Percentiles rank a stretch among this genome's conserved stretches.
These are phyloP conservation scores for Montipora cactus DNA, from an alignment of 64 coral and sea anemone species.

Conservation along the genomic window DNA sequence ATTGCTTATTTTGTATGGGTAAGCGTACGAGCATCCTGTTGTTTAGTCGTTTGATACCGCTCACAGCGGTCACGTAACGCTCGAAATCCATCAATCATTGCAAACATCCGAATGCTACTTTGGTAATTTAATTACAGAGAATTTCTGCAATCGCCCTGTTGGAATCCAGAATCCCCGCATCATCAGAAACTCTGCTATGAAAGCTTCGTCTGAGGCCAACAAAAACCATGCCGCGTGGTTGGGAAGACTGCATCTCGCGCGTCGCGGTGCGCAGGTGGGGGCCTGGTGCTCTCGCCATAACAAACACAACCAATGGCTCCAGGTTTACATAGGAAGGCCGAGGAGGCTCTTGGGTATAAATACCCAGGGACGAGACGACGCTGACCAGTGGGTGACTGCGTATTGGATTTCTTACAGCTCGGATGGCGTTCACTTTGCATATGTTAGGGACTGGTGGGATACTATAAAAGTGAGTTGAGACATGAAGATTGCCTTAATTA, in stretches of 20 bases:
- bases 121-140: not conserved
- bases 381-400: conserved; percentile 65
- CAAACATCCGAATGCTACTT: not conserved
- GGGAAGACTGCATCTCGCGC: conserved; percentile 38
- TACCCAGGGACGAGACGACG: conserved; percentile 61
- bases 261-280: conserved; percentile 1
- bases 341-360: conserved; percentile 35
- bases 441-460: conserved; percentile 65
- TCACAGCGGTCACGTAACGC: no score
- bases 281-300: conserved; percentile 49
- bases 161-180: conserved; percentile 73
- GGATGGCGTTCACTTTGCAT: conserved; percentile 35
- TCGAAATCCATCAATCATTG: not conserved
- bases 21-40: no score
- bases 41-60: no score
- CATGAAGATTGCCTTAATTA: no score
- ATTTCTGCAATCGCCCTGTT: conserved; percentile 36
- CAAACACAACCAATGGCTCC: conserved; percentile 65
- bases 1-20: no score
- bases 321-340: conserved; percentile 50
- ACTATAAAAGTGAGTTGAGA: conserved; percentile 28
- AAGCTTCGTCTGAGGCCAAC: conserved; percentile 49
- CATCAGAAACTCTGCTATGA: conserved; percentile 60
- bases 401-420: conserved; percentile 64
- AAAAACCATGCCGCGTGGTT: conserved; percentile 47